Evolutionary conservation across 1,140 invertebrate species (phyloP), one percentile per base, ranked within the genome.

Genomic region (Babylonia areolata): DNA sequence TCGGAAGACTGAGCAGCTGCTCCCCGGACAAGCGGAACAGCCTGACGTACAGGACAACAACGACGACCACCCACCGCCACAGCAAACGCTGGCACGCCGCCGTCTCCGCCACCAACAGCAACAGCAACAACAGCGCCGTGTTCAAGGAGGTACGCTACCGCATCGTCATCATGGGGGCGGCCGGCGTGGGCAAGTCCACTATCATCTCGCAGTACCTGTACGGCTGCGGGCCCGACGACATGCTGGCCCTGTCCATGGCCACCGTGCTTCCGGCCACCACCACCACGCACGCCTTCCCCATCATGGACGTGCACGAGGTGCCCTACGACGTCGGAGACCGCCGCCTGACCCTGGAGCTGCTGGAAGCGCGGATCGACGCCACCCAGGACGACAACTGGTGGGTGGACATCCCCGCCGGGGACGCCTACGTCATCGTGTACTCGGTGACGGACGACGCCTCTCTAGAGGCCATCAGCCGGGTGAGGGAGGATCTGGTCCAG

Each of bases 341-440:
- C 1, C 39, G 82, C 5, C 54, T 81, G 33, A 89, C 2, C 17
- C n/a, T 90, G n/a, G 86, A 90, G 90, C 97, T 98, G 91, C 94
- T 98, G 86, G 97, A 98, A 93, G 98, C 97, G 15, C 97, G 97
- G n/a, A 94, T 90, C 81, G 96, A 96, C 3, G 96, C 96, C 86
- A 96, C 98, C 93, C 98, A 98, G 91, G 97, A 97, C 0, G 97
- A 97, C 0, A 98, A 98, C 98, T 94, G 97, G 84, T 96, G 97
- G 28, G 95, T 98, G 20, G 98, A 97, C 20, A 98, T 99, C 92
- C 97, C 96, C 89, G 97, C 96, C 0, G 97, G 87, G 33, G 97
- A 98, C 91, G 97, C 97, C 3, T 98, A 98, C 92, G 96, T 98
- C 73, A 94, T 98, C 33, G 97, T 98, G 15, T 98, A 97, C 92